Conservation (phyloP, 2,888 invertebrate species). For the Conchocele bisecta region DNA sequence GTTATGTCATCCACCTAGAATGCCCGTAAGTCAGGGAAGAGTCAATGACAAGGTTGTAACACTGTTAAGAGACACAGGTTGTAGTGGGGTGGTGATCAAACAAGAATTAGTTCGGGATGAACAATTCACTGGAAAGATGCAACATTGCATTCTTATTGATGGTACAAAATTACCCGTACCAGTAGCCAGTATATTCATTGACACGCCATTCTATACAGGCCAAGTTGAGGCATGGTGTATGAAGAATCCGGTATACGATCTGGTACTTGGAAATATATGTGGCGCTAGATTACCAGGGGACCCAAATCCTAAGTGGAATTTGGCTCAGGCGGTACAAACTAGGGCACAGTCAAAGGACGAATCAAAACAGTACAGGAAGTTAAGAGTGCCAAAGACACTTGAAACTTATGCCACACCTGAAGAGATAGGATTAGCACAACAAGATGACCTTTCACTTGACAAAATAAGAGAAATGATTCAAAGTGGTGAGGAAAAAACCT, state of each 20-base stretch:
- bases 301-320: slow-evolving; percentile 31
- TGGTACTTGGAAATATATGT: slow-evolving; percentile 37
- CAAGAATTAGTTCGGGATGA: slow-evolving; percentile 13
- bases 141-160: slow-evolving; percentile 42
- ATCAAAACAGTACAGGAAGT: not conserved
- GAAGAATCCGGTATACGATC: slow-evolving; percentile 35
- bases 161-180: slow-evolving; percentile 23
- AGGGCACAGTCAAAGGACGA: not conserved
- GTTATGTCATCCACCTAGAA: not conserved
- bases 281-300: slow-evolving; percentile 14
- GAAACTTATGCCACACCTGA: not conserved
- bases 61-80: slow-evolving; percentile 44
- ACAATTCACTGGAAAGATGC: slow-evolving; percentile 26
- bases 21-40: slow-evolving; percentile 28
- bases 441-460: slow-evolving; percentile 6
- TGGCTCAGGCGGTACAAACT: slow-evolving; percentile 30
- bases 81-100: slow-evolving; percentile 35
- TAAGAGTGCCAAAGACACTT: not conserved
- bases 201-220: slow-evolving; percentile 38
- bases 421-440: not conserved
- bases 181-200: slow-evolving; percentile 29
- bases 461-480: not conserved
- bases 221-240: slow-evolving; percentile 37
- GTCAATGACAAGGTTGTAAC: slow-evolving; percentile 2
- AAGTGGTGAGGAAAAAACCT: not conserved